phyloP scores from a whole-genome alignment of 2,797 vertebrate species.

The Artibeus lituratus region DNA sequence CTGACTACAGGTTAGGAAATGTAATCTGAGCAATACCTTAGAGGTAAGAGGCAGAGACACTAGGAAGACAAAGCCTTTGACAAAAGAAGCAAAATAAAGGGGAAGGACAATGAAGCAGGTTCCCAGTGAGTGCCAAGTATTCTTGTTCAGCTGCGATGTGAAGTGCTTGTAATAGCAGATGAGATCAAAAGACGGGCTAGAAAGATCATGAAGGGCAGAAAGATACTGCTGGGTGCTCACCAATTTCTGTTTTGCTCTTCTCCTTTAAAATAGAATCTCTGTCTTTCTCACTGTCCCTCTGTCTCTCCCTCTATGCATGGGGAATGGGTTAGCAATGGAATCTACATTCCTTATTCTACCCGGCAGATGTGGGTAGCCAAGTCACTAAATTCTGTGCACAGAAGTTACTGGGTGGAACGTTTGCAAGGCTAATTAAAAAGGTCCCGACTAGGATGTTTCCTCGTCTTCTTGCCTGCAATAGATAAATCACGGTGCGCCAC shows the following conservation, averaged over 20 bases:
- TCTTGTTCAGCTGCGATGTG: rapidly evolving
- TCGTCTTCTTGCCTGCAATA: background rate
- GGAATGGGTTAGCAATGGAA: background rate
- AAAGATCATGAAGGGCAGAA: background rate
- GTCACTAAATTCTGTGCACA: background rate
- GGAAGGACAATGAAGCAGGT: rapidly evolving
- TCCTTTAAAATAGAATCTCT: background rate
- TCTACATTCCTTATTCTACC: background rate
- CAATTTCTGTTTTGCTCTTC: background rate
- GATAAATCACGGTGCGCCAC: background rate
- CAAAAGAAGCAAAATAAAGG: rapidly evolving
- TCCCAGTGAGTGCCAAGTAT: background rate
- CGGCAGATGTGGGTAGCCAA: background rate
- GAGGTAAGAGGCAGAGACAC: background rate
- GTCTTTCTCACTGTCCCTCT: background rate
- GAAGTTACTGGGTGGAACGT: background rate
- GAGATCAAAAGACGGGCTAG: background rate
- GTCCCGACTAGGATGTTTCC: background rate
- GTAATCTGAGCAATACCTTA: background rate
- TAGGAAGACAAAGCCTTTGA: background rate
- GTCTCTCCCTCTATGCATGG: background rate
- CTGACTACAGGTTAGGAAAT: background rate
- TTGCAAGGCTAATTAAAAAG: background rate
- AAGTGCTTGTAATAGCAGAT: background rate
- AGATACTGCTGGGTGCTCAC: background rate